Evolutionary conservation across 2,797 vertebrate genomes (phyloP).

Genomic region (Acipenser oxyrinchus): DNA sequence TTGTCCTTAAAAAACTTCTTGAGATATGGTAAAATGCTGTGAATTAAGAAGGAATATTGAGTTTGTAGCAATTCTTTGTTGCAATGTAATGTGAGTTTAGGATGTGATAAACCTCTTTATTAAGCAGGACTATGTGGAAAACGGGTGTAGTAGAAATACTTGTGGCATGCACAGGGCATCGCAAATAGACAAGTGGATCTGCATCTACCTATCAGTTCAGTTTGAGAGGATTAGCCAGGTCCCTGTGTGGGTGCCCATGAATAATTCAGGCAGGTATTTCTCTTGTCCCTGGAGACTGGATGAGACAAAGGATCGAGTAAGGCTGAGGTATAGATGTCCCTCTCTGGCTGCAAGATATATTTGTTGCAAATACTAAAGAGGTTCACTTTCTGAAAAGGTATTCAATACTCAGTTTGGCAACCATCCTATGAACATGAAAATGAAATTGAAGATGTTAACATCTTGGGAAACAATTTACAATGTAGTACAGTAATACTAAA

Average conservation of each 20-base stretch:
- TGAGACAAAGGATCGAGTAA: constrained; percentile 47
- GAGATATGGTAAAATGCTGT: no score
- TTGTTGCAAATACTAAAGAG: constrained; percentile 27
- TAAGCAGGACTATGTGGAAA: neutral
- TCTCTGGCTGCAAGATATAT: constrained; percentile 35
- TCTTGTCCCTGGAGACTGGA: constrained; percentile 38
- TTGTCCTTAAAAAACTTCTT: no score
- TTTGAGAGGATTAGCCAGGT: constrained; percentile 30
- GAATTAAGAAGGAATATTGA: no score
- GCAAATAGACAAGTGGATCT: neutral
- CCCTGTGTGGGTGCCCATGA: constrained; percentile 33
- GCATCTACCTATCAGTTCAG: constrained; percentile 22
- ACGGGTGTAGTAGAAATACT: neutral
- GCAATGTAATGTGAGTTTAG: neutral
- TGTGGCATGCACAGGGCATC: neutral
- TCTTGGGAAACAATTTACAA: no score
- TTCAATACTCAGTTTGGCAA: no score
- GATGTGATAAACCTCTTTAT: neutral
- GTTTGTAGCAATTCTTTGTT: no score
- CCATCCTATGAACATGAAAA: no score
- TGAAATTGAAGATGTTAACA: no score
- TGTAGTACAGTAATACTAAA: no score
- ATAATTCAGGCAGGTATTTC: constrained; percentile 50
- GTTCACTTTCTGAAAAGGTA: constrained; percentile 21
- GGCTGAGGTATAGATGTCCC: constrained; percentile 43